These are phyloP conservation scores for Drosophila colorata DNA, from an alignment of 2,888 invertebrate species.

Conservation along the genomic window DNA sequence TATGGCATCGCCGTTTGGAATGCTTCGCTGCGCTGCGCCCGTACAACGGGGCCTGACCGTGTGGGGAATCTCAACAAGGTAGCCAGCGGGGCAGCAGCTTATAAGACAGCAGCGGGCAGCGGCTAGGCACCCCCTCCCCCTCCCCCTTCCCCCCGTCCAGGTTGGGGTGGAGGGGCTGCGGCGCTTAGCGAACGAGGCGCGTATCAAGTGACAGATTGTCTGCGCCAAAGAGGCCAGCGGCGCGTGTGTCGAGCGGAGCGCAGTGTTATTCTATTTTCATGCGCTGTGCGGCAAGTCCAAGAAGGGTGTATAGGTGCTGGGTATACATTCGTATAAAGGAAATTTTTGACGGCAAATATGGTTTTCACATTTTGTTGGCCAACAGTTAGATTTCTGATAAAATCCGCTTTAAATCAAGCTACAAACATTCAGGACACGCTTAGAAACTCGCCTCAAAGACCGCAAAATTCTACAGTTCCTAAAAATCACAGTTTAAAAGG, in stretches of 20 bases:
- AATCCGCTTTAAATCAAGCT: too few relatives aligned
- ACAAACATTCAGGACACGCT: too few relatives aligned
- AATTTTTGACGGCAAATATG: too few relatives aligned
- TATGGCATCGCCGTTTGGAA: slow-evolving; percentile 81
- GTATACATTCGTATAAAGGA: too few relatives aligned
- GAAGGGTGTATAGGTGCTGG: background rate
- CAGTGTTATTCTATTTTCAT: background rate
- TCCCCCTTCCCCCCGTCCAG: background rate
- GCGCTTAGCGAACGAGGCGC: slow-evolving; percentile 64
- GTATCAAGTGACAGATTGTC: slow-evolving; percentile 77
- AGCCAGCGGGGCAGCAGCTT: slow-evolving; percentile 50
- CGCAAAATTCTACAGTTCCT: too few relatives aligned
- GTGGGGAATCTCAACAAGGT: slow-evolving; percentile 70
- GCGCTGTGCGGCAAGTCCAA: background rate
- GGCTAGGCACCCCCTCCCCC: background rate
- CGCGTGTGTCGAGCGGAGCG: slow-evolving; percentile 1
- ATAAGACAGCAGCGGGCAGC: slow-evolving; percentile 9
- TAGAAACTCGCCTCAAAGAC: too few relatives aligned
- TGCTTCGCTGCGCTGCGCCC: slow-evolving; percentile 78
- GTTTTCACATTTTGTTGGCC: too few relatives aligned
- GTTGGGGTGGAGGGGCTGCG: slow-evolving; percentile 15
- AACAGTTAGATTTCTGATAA: too few relatives aligned
- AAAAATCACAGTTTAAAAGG: too few relatives aligned
- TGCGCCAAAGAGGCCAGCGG: slow-evolving; percentile 72
- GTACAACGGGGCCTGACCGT: slow-evolving; percentile 59